Conservation (phyloP, 2,113 vertebrate species). For the Mixornis gularis region DNA sequence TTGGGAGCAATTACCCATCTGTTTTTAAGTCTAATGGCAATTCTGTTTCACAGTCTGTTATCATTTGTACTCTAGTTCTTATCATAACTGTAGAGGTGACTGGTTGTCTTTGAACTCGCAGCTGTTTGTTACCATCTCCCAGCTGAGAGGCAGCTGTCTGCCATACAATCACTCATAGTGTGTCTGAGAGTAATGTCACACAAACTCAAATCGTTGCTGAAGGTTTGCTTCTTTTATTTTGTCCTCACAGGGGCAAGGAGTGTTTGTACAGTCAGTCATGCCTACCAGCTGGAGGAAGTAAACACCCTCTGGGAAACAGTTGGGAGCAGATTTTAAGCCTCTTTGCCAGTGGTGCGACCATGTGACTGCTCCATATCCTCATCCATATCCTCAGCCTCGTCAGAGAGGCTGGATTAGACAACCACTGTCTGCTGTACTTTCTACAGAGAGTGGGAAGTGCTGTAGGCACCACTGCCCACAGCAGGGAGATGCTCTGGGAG, state of each 20-base stretch:
- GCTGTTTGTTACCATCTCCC: not conserved
- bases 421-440: not conserved
- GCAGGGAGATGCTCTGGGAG: not conserved
- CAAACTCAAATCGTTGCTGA: not conserved
- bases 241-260: not conserved
- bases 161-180: not conserved
- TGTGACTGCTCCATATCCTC: not conserved
- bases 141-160: not conserved
- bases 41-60: not conserved
- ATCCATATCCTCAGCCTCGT: accelerated
- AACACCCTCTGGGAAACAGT: not conserved
- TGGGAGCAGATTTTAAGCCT: not conserved
- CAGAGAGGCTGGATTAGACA: not conserved
- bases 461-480: not conserved
- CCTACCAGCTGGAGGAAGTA: slow-evolving; percentile 11
- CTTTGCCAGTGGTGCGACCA: not conserved
- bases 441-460: not conserved
- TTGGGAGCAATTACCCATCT: not conserved
- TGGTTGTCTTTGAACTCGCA: not conserved
- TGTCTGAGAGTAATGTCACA: not conserved
- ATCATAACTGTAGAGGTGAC: not conserved
- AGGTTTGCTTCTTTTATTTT: not conserved
- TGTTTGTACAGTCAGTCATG: not conserved
- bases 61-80: not conserved
- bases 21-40: not conserved